Conservation (phyloP, 2,888 invertebrate species). For the Patella depressa region DNA sequence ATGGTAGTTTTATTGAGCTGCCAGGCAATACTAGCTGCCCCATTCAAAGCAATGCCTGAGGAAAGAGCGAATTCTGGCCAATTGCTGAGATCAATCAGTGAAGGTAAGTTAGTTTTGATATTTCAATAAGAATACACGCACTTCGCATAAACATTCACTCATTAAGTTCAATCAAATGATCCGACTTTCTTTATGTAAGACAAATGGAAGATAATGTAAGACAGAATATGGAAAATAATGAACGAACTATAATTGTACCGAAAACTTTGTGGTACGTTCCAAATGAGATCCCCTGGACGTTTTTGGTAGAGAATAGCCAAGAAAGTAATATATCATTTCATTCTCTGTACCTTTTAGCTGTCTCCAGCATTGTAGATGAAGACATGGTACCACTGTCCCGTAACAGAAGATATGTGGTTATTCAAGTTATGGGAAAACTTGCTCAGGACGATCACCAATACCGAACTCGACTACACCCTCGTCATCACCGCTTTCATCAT, state of each 20-base stretch:
- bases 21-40: not conserved
- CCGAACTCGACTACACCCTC: not conserved
- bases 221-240: too few species aligned
- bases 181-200: not conserved
- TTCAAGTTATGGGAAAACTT: slow-evolving; percentile 8
- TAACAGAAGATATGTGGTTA: not conserved
- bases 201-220: too few species aligned
- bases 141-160: not conserved
- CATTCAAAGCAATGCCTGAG: not conserved
- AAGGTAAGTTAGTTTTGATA: not conserved
- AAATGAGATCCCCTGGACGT: too few species aligned
- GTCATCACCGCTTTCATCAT: not conserved
- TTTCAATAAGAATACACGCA: not conserved
- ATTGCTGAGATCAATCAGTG: not conserved
- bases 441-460: not conserved
- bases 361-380: not conserved
- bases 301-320: too few species aligned
- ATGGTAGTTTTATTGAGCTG: not conserved
- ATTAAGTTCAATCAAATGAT: not conserved
- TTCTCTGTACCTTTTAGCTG: not conserved
- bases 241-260: too few species aligned
- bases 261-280: too few species aligned
- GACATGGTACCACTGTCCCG: not conserved
- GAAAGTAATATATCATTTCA: too few species aligned
- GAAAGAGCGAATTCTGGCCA: not conserved